Percentiles rank a stretch among this genome's conserved stretches.
These are phyloP conservation scores for Leptoclinus maculatus DNA, from an alignment of 2,797 vertebrate species.

Conservation along the genomic window DNA sequence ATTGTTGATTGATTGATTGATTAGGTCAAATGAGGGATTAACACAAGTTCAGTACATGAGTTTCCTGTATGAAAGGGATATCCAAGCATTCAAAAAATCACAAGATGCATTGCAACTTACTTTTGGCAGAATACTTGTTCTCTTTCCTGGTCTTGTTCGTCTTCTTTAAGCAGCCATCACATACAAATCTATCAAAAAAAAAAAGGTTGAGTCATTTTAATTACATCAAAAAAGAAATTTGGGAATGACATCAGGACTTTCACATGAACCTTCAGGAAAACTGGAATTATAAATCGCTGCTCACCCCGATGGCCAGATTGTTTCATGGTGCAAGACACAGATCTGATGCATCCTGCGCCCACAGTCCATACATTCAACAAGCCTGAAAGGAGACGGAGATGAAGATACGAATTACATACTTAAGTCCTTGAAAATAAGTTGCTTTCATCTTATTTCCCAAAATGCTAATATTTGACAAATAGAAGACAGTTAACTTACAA, in stretches of 20 bases:
- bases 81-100: background rate
- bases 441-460: background rate
- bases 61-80: background rate
- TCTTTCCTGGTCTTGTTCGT: slow-evolving; percentile 94
- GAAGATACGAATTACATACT: background rate
- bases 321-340: slow-evolving; percentile 96
- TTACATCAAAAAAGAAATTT: background rate
- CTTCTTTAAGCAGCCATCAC: slow-evolving; percentile 96
- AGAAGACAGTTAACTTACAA: slow-evolving; percentile 84
- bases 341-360: slow-evolving; percentile 99
- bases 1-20: background rate
- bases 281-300: slow-evolving; percentile 29
- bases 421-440: background rate
- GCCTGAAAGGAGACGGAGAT: slow-evolving; percentile 77
- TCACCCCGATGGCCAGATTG: slow-evolving; percentile 96
- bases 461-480: background rate
- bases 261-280: background rate
- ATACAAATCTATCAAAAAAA: slow-evolving; percentile 87
- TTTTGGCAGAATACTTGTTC: slow-evolving; percentile 98
- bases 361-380: slow-evolving; percentile 98
- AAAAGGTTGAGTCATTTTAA: background rate
- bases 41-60: background rate
- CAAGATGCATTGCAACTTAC: slow-evolving; percentile 83
- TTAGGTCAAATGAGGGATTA: background rate
- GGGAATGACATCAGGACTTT: background rate